Conservation (phyloP, 2,888 invertebrate genomes). For the Euplagia quadripunctaria region DNA sequence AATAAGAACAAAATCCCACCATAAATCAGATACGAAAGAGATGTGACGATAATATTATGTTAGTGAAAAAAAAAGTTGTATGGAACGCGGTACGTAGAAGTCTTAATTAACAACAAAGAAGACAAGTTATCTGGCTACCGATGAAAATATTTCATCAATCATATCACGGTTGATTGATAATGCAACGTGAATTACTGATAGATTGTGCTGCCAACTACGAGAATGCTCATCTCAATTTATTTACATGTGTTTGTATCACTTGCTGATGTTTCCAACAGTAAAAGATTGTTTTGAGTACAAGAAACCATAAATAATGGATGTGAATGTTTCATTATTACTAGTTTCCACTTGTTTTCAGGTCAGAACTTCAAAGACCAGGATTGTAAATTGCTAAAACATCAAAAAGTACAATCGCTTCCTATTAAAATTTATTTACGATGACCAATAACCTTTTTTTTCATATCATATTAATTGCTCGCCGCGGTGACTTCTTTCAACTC, state of each 20-base stretch:
- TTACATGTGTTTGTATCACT: conserved; percentile 85
- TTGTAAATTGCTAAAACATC: neutral
- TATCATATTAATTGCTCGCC: neutral
- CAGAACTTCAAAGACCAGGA: neutral
- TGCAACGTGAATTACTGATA: conserved; percentile 86
- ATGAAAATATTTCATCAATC: conserved; percentile 85
- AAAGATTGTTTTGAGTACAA: conserved; percentile 60
- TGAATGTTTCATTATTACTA: conserved; percentile 5
- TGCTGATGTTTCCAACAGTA: conserved; percentile 83
- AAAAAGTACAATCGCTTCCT: too few species aligned
- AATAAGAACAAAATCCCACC: conserved; percentile 19
- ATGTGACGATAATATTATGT: conserved; percentile 26
- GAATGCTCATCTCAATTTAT: conserved; percentile 84
- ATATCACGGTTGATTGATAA: conserved; percentile 84
- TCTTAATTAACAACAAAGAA: conserved; percentile 84
- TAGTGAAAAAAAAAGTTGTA: conserved; percentile 30
- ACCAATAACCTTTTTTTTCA: neutral
- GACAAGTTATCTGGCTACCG: conserved; percentile 86
- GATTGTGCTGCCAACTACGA: conserved; percentile 78
- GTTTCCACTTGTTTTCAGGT: neutral
- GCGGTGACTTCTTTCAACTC: neutral
- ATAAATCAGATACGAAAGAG: conserved; percentile 32
- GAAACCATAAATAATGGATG: conserved; percentile 32
- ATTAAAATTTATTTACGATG: too few species aligned
- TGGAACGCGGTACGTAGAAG: conserved; percentile 66